Evolutionary conservation across 2,888 invertebrate species (phyloP), one percentile per base, ranked within the genome.

Genomic region (Hermodice carunculata): DNA sequence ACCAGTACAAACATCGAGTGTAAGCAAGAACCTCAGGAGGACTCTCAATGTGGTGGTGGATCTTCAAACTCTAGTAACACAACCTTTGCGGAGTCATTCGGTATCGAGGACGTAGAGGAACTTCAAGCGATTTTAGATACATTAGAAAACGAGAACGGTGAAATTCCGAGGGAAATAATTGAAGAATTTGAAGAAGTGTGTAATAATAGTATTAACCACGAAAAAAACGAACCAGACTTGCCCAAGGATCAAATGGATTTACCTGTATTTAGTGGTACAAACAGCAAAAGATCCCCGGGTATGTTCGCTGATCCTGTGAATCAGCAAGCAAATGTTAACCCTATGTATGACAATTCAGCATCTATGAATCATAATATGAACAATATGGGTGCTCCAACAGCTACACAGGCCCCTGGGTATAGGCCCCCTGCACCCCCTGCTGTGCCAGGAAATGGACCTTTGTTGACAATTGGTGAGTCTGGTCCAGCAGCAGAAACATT

Each of bases 401-500:
- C 62, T 26, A 49, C 46, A 14, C 54, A 44, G 46, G 32, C 42
- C 28, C 42, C 22, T 29, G 54, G 56, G 48, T 31, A 26, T 26
- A 29, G 53, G 22, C 53, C 61, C 8, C 61, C 61, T 1, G 58
- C 58, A 6, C 58, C 63, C 17, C 51, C 42, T 8, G 48, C 63
- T 2, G 51, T 37, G 52, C 43, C 42, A 51, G 65, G n/a, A 37
- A 54, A n/a, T 42, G 64, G 26, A 61, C 71, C 19, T 48, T 70
- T 22, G 56, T 70, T 54, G 52, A 69, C 22, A 14, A 71, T 77
- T 57, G 69, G 77, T 29, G 81, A 82, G 64, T 78, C 81, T 14
- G 94, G 95, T 66, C 94, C 96, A 28, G 97, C 97, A 0, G 96
- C 96, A 53, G 95, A 96, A 87, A 96, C 96, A 0, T 88, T 97